These are phyloP conservation scores for Agonopterix arenella DNA, from an alignment of 2,888 invertebrate genomes.

Conservation along the genomic window DNA sequence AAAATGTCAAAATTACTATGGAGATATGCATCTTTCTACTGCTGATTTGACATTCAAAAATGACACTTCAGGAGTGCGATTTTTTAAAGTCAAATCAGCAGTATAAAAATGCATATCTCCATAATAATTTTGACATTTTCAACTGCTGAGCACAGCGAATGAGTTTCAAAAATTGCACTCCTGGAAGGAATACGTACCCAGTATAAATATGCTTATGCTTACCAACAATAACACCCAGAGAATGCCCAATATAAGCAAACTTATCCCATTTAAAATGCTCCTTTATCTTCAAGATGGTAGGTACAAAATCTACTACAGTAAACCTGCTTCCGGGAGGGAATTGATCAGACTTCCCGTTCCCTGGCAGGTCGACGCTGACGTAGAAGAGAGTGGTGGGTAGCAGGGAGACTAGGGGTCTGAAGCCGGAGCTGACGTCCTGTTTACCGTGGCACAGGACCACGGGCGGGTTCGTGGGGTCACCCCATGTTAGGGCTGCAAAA, in stretches of 20 bases:
- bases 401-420: slow-evolving; percentile 70
- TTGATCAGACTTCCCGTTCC: slow-evolving; percentile 76
- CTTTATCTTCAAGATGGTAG: slow-evolving; percentile 29
- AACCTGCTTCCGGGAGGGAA: slow-evolving; percentile 50
- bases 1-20: too few relatives aligned
- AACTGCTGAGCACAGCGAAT: too few relatives aligned
- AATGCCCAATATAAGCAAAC: slow-evolving; percentile 53
- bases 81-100: too few relatives aligned
- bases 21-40: too few relatives aligned
- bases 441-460: slow-evolving; percentile 78
- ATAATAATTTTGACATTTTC: too few relatives aligned
- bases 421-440: slow-evolving; percentile 77
- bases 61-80: too few relatives aligned
- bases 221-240: slow-evolving; percentile 51
- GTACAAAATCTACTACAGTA: slow-evolving; percentile 36
- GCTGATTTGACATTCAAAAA: too few relatives aligned
- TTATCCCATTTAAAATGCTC: slow-evolving; percentile 46
- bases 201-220: too few relatives aligned
- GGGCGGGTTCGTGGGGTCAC: slow-evolving; percentile 59
- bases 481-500: slow-evolving; percentile 75
- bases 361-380: slow-evolving; percentile 70
- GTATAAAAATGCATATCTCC: too few relatives aligned
- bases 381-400: slow-evolving; percentile 59
- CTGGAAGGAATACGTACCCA: too few relatives aligned
- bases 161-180: too few relatives aligned